Evolutionary conservation across 2,113 vertebrate genomes (phyloP).

Genomic region (Tupaia chinensis): DNA sequence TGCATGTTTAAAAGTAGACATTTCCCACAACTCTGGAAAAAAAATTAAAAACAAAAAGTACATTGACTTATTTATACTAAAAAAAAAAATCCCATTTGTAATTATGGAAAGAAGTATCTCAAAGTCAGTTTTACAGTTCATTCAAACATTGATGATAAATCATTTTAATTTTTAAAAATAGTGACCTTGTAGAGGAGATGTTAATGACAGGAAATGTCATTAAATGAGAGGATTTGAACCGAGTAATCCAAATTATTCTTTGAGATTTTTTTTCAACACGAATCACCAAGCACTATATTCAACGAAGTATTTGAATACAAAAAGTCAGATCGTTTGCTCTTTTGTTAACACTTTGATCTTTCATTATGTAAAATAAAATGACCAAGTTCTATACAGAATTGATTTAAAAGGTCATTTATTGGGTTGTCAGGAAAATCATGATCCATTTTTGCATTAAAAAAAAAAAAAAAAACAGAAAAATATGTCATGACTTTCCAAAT

Average conservation of each 20-base stretch:
- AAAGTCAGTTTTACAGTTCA: conserved; percentile 90
- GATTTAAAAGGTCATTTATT: conserved; percentile 21
- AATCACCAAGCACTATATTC: conserved; percentile 85
- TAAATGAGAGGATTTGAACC: conserved; percentile 87
- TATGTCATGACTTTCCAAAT: no score
- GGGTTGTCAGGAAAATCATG: no score
- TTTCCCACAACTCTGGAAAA: conserved; percentile 25
- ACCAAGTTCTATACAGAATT: neutral
- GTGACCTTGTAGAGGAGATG: conserved; percentile 85
- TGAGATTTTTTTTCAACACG: conserved; percentile 85
- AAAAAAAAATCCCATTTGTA: conserved; percentile 86
- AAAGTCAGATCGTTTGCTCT: conserved; percentile 48
- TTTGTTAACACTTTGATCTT: conserved; percentile 20
- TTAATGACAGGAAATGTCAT: conserved; percentile 88
- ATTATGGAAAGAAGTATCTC: conserved; percentile 90
- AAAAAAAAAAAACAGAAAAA: no score
- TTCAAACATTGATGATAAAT: conserved; percentile 90
- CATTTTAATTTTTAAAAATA: conserved; percentile 89
- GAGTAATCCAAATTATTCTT: conserved; percentile 88
- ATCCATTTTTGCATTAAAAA: no score
- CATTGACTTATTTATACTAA: conserved; percentile 82
- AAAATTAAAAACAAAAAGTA: conserved; percentile 77
- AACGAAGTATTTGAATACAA: conserved; percentile 69
- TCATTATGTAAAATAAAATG: conserved; percentile 6
- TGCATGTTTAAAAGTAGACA: neutral